phyloP scores from a whole-genome alignment of 2,888 invertebrate genomes.

The Syrista parreyssii region DNA sequence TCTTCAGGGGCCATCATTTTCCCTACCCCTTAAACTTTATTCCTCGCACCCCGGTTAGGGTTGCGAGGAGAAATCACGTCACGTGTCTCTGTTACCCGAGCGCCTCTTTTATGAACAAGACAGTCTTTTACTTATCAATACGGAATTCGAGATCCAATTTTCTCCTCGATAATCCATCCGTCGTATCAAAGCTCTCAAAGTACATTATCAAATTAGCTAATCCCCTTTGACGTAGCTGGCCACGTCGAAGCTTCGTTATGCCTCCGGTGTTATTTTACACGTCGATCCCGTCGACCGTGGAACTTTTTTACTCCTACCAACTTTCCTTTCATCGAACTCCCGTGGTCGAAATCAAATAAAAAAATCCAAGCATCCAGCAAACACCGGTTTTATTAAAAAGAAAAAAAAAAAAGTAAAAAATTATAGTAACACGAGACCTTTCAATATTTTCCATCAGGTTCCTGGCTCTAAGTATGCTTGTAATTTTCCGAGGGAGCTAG shows the following conservation, averaged over 20 bases:
- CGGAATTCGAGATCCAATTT: slow-evolving; percentile 50
- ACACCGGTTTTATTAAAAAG: neutral
- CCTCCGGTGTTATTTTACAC: slow-evolving; percentile 38
- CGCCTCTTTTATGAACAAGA: neutral
- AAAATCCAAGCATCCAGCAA: neutral
- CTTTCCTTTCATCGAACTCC: neutral
- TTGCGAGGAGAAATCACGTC: neutral
- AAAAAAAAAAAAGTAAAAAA: neutral
- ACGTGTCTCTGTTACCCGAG: neutral
- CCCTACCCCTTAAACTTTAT: neutral
- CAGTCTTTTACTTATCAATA: neutral
- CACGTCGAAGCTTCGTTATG: neutral
- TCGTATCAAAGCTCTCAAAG: slow-evolving; percentile 50
- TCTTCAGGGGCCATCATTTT: neutral
- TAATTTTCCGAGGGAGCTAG: neutral
- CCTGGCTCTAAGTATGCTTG: neutral
- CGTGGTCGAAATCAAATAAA: neutral
- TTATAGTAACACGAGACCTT: neutral
- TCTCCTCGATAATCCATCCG: slow-evolving; percentile 48
- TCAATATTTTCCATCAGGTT: neutral
- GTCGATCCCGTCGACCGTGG: neutral
- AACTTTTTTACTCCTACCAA: neutral
- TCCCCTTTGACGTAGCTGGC: slow-evolving; percentile 35
- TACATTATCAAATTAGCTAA: slow-evolving; percentile 46
- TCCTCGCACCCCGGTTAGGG: neutral